Conservation (phyloP, 2,888 invertebrate species). For the Drosophila atripex region DNA sequence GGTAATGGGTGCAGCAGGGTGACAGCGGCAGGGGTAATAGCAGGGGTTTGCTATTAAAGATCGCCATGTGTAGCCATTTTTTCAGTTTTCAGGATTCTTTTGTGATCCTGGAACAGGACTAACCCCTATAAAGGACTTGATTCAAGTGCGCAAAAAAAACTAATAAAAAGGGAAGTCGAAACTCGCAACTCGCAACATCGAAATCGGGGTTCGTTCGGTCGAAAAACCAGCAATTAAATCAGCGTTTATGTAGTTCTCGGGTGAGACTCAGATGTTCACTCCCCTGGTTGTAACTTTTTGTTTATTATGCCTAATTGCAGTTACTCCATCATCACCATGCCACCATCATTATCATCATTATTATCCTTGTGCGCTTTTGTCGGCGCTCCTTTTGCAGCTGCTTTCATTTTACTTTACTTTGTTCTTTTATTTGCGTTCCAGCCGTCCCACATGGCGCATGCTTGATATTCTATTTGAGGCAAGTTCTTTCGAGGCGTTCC, state of each 20-base stretch:
- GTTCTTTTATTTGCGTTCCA: conserved; percentile 24
- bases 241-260: conserved; percentile 54
- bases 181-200: conserved; percentile 32
- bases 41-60: conserved; percentile 60
- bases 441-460: conserved; percentile 57
- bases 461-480: conserved; percentile 49
- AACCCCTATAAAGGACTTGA: conserved; percentile 59
- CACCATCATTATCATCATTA: conserved; percentile 21
- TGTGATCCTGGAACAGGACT: conserved; percentile 55
- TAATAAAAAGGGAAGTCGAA: conserved; percentile 50
- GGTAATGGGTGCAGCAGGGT: conserved; percentile 52
- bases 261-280: conserved; percentile 11
- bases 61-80: conserved; percentile 67
- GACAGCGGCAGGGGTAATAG: neutral
- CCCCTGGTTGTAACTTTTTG: conserved; percentile 73
- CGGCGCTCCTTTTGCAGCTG: conserved; percentile 71
- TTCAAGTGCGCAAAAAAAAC: conserved; percentile 75
- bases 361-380: conserved; percentile 47
- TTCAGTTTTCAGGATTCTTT: conserved; percentile 24
- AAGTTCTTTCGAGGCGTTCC: conserved; percentile 41
- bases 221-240: conserved; percentile 81
- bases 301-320: conserved; percentile 81
- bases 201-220: conserved; percentile 63
- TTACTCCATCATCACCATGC: conserved; percentile 51
- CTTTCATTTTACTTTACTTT: conserved; percentile 52